A percentile compares a stretch with the other conserved stretches of the same genome.
phyloP scores from a whole-genome alignment of 2,113 vertebrate genomes.

The Silurus glanis region DNA sequence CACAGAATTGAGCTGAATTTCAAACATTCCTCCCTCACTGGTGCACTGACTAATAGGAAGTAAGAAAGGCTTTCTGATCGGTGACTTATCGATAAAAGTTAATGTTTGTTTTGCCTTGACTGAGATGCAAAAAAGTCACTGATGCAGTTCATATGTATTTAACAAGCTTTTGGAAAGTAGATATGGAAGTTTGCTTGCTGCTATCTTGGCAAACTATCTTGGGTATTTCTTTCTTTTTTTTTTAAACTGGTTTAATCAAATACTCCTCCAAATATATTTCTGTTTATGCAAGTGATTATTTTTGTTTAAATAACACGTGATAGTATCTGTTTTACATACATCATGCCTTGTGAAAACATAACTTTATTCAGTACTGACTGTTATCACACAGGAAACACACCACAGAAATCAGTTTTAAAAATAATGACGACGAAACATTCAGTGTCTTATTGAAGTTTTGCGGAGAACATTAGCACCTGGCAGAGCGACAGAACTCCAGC shows the following conservation, averaged over 20 bases:
- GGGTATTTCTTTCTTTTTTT: neutral
- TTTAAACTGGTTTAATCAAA: neutral
- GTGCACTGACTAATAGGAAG: neutral
- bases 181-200: neutral
- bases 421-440: slow-evolving; percentile 12
- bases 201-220: slow-evolving; percentile 9
- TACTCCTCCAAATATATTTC: neutral
- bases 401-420: slow-evolving; percentile 39
- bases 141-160: neutral
- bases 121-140: neutral
- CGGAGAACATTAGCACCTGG: slow-evolving; percentile 17
- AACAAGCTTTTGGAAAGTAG: neutral
- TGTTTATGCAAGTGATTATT: slow-evolving; percentile 2
- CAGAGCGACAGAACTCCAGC: neutral
- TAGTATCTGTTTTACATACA: slow-evolving; percentile 22
- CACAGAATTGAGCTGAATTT: slow-evolving; percentile 53
- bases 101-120: neutral
- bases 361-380: slow-evolving; percentile 41
- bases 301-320: neutral
- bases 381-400: slow-evolving; percentile 49
- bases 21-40: slow-evolving; percentile 25
- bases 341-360: slow-evolving; percentile 42
- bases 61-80: neutral
- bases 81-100: neutral
- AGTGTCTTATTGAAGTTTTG: slow-evolving; percentile 21